These are phyloP conservation scores for Drosophila nr. fundita DNA, from an alignment of 2,888 invertebrate species.

Conservation along the genomic window DNA sequence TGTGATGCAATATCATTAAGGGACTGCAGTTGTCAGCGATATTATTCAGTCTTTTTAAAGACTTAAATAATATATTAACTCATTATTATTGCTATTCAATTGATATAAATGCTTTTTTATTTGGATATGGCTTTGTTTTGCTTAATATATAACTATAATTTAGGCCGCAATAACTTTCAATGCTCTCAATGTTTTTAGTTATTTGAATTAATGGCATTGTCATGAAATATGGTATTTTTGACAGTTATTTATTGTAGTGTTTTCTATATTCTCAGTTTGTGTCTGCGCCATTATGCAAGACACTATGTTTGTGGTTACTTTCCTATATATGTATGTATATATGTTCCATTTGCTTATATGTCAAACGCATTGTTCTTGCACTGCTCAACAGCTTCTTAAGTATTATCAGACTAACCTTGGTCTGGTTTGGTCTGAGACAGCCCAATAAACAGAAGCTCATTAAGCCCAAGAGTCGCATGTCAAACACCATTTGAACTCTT, in stretches of 20 bases:
- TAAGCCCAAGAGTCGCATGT: constrained; percentile 63
- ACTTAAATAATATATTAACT: background rate
- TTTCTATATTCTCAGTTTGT: constrained; percentile 17
- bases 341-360: background rate
- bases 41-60: background rate
- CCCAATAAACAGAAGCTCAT: constrained; percentile 37
- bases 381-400: constrained; percentile 26
- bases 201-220: constrained; percentile 72
- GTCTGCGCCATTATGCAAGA: constrained; percentile 44
- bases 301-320: constrained; percentile 9
- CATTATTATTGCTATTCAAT: background rate
- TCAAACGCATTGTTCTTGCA: constrained; percentile 23
- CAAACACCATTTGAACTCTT: constrained; percentile 65
- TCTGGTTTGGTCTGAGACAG: constrained; percentile 12
- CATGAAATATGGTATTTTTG: constrained; percentile 66
- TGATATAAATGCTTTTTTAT: background rate
- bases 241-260: constrained; percentile 38
- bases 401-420: constrained; percentile 40
- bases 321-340: no score
- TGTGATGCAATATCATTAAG: background rate
- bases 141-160: background rate
- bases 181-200: constrained; percentile 18
- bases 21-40: background rate
- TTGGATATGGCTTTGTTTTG: background rate
- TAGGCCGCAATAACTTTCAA: background rate